Percentiles rank a stretch among this genome's conserved stretches.
These are phyloP conservation scores for Sitta carolinensis DNA, from an alignment of 2,797 vertebrate species.

Conservation along the genomic window DNA sequence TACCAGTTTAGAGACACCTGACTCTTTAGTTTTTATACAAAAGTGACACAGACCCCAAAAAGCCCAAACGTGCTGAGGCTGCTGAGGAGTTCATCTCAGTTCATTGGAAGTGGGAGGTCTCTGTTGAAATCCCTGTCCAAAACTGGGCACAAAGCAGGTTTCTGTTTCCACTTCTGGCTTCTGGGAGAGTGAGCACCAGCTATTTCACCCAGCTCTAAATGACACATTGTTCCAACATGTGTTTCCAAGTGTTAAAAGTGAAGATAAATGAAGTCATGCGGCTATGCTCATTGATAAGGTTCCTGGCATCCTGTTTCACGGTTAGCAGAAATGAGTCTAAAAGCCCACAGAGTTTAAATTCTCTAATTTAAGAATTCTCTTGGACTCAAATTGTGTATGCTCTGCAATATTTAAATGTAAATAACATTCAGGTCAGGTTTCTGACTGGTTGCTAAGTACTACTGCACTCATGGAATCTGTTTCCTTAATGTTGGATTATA, in stretches of 20 bases:
- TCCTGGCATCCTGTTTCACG: neutral
- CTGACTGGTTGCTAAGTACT: slow-evolving; percentile 10
- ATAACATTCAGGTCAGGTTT: slow-evolving; percentile 18
- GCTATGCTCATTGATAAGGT: neutral
- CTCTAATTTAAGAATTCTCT: neutral
- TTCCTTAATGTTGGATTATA: neutral
- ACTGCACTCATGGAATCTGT: neutral
- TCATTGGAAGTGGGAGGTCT: neutral
- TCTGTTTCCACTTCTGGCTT: neutral
- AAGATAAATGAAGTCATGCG: neutral
- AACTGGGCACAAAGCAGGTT: neutral
- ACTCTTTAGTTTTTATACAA: neutral
- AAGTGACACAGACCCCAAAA: neutral
- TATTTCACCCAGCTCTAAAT: neutral
- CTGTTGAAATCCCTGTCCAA: neutral
- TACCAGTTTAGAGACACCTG: neutral
- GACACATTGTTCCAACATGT: neutral
- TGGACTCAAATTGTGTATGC: neutral
- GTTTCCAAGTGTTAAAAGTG: slow-evolving; percentile 18
- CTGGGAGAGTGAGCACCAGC: fast-evolving
- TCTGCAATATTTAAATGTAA: slow-evolving; percentile 14
- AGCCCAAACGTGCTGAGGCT: fast-evolving
- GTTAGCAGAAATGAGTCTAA: neutral
- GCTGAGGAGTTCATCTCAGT: neutral
- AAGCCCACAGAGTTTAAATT: neutral